Evolutionary conservation across 2,888 invertebrate genomes (phyloP).

Genomic region (Eupsilia transversa): DNA sequence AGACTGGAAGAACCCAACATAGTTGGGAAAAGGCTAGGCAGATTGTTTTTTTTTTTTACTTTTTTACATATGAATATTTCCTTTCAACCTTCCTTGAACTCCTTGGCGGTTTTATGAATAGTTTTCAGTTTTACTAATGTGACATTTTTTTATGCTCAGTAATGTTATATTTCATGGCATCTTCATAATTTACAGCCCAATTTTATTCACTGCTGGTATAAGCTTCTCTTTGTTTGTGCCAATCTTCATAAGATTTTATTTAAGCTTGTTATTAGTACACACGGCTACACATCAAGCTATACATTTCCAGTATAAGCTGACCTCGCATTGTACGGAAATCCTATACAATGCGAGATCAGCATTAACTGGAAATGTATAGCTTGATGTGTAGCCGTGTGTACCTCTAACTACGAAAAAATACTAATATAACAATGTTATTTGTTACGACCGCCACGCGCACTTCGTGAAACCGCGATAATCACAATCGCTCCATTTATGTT

Average conservation of each 20-base stretch:
- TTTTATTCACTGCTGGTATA: background rate
- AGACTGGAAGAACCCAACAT: background rate
- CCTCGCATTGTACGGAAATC: no score
- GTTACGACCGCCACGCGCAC: background rate
- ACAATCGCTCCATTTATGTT: background rate
- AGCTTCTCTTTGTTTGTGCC: background rate
- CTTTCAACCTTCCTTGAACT: background rate
- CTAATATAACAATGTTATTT: background rate
- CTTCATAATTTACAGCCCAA: background rate
- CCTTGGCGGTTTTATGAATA: background rate
- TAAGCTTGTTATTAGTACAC: background rate
- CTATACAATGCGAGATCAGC: no score
- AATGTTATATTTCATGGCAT: background rate
- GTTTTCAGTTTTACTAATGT: background rate
- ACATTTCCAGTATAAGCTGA: no score
- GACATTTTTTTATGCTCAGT: background rate
- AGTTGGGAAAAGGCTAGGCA: background rate
- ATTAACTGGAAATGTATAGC: no score
- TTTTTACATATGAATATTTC: background rate
- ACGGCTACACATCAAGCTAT: no score
- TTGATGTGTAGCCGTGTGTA: no score
- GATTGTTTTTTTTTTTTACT: background rate
- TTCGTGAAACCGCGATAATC: background rate
- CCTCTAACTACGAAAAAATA: background rate
- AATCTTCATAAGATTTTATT: background rate